A percentile compares a stretch with the other conserved stretches of the same genome.
These are phyloP conservation scores for Neoascia interrupta DNA, from an alignment of 2,888 invertebrate species.

Conservation along the genomic window DNA sequence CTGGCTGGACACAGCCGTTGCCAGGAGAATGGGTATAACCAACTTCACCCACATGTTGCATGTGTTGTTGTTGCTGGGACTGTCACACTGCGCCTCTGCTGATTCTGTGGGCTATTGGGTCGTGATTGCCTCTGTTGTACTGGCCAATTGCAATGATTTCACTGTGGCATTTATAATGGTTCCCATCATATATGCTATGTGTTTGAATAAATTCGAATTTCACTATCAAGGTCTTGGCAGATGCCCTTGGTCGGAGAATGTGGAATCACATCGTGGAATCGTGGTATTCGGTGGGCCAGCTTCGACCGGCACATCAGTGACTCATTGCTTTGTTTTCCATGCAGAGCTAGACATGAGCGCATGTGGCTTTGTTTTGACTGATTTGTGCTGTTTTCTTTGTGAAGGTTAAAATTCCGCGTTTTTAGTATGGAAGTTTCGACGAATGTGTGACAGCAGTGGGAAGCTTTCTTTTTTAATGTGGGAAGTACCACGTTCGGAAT, in stretches of 20 bases:
- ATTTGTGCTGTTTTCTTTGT: too few relatives aligned
- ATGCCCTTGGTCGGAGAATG: conserved; percentile 17
- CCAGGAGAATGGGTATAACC: conserved; percentile 46
- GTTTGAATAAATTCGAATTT: conserved; percentile 12
- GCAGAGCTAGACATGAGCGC: background rate
- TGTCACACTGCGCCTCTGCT: too few relatives aligned
- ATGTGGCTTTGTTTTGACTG: conserved; percentile 30
- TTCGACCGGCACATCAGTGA: background rate
- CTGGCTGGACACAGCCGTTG: conserved; percentile 28
- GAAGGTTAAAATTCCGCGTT: conserved; percentile 47
- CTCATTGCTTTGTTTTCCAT: conserved; percentile 15
- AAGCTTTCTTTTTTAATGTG: too few relatives aligned
- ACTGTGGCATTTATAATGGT: conserved; percentile 45
- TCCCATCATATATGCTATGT: too few relatives aligned
- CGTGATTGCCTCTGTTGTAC: conserved; percentile 41
- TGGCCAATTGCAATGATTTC: conserved; percentile 14
- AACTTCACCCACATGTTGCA: conserved; percentile 59
- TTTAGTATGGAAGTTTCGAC: too few relatives aligned
- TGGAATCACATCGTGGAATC: conserved; percentile 9
- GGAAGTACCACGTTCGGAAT: too few relatives aligned
- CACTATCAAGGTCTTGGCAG: conserved; percentile 31
- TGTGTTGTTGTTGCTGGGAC: conserved; percentile 32
- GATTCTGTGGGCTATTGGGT: background rate
- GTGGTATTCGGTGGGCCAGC: conserved; percentile 10
- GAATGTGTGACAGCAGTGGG: too few relatives aligned